phyloP scores from a whole-genome alignment of 2,113 vertebrate species.

The Hypocryptadius cinnamomeus region DNA sequence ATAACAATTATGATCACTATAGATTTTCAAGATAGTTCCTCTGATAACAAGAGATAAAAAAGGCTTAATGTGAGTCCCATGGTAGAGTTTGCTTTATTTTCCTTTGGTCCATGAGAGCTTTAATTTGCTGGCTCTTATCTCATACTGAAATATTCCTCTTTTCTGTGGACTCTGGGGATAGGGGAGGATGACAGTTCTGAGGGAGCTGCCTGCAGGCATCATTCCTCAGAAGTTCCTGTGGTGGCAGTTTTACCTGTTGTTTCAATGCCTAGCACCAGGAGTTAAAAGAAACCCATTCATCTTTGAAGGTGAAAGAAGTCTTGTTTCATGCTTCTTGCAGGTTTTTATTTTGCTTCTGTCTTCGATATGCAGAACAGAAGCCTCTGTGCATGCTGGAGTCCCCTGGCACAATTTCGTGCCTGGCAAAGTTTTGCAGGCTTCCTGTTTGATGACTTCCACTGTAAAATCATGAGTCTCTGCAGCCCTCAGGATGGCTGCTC shows the following conservation, averaged over 20 bases:
- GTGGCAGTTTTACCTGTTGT: constrained; percentile 19
- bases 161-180: not conserved
- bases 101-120: constrained; percentile 4
- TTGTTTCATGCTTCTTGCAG: not conserved
- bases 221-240: not conserved
- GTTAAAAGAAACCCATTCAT: not conserved
- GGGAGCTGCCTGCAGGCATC: not conserved
- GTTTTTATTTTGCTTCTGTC: not conserved
- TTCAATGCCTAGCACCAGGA: not conserved
- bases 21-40: not conserved
- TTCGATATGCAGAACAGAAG: not conserved
- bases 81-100: constrained; percentile 4
- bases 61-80: not conserved
- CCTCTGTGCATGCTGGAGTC: not conserved
- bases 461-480: not conserved
- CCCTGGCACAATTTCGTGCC: not conserved
- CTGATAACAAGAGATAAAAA: not conserved
- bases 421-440: not conserved
- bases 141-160: not conserved
- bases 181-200: constrained; percentile 14
- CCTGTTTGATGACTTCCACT: not conserved
- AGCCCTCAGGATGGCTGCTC: not conserved
- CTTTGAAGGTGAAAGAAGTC: not conserved
- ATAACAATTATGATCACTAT: not conserved
- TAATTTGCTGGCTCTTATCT: constrained; percentile 37